Conservation (phyloP, 2,888 invertebrate species). For the Carabus problematicus region DNA sequence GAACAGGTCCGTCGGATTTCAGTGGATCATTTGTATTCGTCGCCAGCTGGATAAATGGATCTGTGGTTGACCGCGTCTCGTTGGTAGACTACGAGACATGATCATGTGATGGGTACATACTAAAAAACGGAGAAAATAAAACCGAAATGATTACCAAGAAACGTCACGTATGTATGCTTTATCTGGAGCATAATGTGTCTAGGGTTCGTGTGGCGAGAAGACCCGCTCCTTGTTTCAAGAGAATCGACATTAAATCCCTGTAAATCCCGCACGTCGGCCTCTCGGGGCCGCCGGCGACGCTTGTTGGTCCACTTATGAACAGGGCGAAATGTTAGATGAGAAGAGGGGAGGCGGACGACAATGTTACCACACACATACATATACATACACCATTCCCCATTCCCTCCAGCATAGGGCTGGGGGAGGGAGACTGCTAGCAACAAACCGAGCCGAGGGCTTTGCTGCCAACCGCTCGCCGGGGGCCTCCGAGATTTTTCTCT, state of each 20-base stretch:
- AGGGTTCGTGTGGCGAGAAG: slow-evolving; percentile 7
- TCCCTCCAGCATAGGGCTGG: background rate
- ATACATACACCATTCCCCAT: too few species aligned
- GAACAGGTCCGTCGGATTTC: slow-evolving; percentile 25
- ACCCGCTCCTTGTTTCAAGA: slow-evolving; percentile 45
- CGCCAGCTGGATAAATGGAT: slow-evolving; percentile 33
- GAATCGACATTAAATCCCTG: slow-evolving; percentile 56
- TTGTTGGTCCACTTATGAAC: slow-evolving; percentile 41
- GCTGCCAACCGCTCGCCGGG: slow-evolving; percentile 5
- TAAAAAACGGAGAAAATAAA: slow-evolving; percentile 30
- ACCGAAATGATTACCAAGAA: slow-evolving; percentile 36
- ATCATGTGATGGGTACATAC: background rate
- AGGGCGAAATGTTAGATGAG: background rate
- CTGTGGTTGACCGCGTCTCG: slow-evolving; percentile 26
- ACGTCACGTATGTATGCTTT: slow-evolving; percentile 39
- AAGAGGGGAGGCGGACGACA: background rate
- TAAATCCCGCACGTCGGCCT: slow-evolving; percentile 56
- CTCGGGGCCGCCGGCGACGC: slow-evolving; percentile 49
- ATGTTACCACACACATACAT: background rate
- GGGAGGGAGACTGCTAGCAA: background rate
- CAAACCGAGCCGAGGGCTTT: slow-evolving; percentile 1
- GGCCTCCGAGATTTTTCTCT: slow-evolving; percentile 35
- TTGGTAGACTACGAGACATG: too few species aligned
- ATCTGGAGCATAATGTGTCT: slow-evolving; percentile 40
- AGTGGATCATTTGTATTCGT: slow-evolving; percentile 33